Evolutionary conservation across 2,888 invertebrate genomes (phyloP), one percentile per base, ranked within the genome.

Genomic region (Xanthostigma xanthostigma): DNA sequence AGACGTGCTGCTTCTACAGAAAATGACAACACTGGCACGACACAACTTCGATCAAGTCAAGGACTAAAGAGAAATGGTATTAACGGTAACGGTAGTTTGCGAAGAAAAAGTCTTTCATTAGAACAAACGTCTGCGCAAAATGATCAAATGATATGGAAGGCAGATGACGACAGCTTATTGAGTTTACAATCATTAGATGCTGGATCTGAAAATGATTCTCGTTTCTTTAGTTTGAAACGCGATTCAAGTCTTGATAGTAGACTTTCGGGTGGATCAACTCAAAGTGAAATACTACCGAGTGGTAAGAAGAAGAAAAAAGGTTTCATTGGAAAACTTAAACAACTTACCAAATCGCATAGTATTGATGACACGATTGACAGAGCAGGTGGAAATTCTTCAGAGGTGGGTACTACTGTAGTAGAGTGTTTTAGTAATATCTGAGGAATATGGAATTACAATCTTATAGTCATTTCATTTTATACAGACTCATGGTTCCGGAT

Each of bases 231-330:
- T 41, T 65, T 79, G 65, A 78, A 77, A 44, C 74, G 85, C 46
- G 88, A 88, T 62, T 75, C 81, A 40, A 87, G 87, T 61, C 73
- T 88, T 45, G 89, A 90, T 64, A 88, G 86, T 58, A 80, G 88
- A 40, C 68, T 90, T 55, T 91, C 90, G 1, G 84, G 82, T 41
- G 86, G 86, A 10, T 91, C 90, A 1, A 85, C 84, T 0, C 87
- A 89, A 64, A 89, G 90, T 64, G 91, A 90, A 59, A 75, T 79
- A 54, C 65, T 83, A 49, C 78, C 83, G 3, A 67, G 69, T 2
- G 72, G 79, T 36, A 88, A 87, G 63, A 85, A 87, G 67, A 81
- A 84, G 67, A 79, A 79, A 62, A 84, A 84, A 65, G 77, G 88
- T 45, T 68, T 91, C 36, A 85, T 90, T 61, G 85, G 87, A 13